phyloP scores from a whole-genome alignment of 2,797 vertebrate species.

The Spheniscus humboldti region DNA sequence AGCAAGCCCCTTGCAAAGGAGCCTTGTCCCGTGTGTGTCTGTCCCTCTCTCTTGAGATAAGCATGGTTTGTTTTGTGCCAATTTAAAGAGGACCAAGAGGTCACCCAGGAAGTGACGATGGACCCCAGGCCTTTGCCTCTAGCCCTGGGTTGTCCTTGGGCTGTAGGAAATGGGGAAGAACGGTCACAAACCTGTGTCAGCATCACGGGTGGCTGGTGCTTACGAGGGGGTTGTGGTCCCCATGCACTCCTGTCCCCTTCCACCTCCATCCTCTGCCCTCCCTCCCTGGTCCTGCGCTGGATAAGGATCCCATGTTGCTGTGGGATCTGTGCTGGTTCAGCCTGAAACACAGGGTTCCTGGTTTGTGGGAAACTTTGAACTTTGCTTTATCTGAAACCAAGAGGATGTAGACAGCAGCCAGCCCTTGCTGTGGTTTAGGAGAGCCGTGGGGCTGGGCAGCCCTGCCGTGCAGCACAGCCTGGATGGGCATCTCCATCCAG shows the following conservation, averaged over 20 bases:
- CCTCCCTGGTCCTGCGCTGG: neutral
- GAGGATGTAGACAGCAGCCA: neutral
- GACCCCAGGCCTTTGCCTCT: neutral
- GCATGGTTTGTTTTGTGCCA: neutral
- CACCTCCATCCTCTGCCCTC: neutral
- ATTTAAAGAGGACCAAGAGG: neutral
- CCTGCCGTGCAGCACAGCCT: neutral
- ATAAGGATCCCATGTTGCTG: accelerated
- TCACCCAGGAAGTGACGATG: neutral
- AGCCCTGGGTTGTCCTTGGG: neutral
- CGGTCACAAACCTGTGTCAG: neutral
- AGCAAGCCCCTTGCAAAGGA: neutral
- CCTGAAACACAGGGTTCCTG: neutral
- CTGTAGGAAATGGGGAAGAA: neutral
- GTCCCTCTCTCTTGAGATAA: neutral
- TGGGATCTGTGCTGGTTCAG: neutral
- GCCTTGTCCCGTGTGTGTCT: neutral
- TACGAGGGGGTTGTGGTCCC: neutral
- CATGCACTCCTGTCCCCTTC: neutral
- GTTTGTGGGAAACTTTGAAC: neutral
- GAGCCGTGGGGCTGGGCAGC: neutral
- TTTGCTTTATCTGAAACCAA: neutral
- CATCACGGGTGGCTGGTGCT: neutral
- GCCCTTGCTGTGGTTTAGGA: neutral
- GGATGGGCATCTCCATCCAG: accelerated